phyloP scores from a whole-genome alignment of 64 coral and sea anemone genomes.

The Cladopsammia gracilis region DNA sequence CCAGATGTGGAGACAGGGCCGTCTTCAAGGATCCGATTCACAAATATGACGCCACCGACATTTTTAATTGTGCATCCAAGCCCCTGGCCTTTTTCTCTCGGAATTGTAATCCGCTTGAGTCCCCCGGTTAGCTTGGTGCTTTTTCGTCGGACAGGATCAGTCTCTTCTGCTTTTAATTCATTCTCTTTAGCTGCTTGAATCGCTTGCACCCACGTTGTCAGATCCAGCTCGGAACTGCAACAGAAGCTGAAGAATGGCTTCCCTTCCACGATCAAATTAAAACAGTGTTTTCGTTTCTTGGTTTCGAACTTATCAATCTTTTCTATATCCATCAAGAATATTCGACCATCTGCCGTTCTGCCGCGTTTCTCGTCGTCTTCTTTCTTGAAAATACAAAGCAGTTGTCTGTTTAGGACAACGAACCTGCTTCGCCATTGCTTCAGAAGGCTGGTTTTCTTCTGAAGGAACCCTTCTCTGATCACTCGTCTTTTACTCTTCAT shows the following conservation, averaged over 20 bases:
- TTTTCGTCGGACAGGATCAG: slow-evolving; percentile 74
- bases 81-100: slow-evolving; percentile 74
- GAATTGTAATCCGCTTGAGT: slow-evolving; percentile 84
- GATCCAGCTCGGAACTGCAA: slow-evolving; percentile 83
- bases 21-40: slow-evolving; percentile 87
- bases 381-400: slow-evolving; percentile 88
- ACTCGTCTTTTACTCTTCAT: slow-evolving; percentile 54
- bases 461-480: slow-evolving; percentile 78
- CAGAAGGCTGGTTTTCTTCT: slow-evolving; percentile 76
- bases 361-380: slow-evolving; percentile 82
- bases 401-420: slow-evolving; percentile 77
- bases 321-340: slow-evolving; percentile 88
- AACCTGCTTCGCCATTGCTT: slow-evolving; percentile 91
- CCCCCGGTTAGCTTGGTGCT: slow-evolving; percentile 86
- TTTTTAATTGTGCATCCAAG: slow-evolving; percentile 91
- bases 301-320: slow-evolving; percentile 72
- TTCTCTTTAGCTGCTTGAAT: slow-evolving; percentile 60
- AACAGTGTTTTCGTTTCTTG: slow-evolving; percentile 89
- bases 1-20: slow-evolving; percentile 84
- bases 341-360: slow-evolving; percentile 81
- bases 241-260: slow-evolving; percentile 63
- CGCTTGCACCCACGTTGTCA: slow-evolving; percentile 69
- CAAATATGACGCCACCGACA: slow-evolving; percentile 90
- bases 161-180: slow-evolving; percentile 75
- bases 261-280: slow-evolving; percentile 81